phyloP scores from a whole-genome alignment of 1,140 invertebrate genomes.

The Hyposmocoma kahamanoa region DNA sequence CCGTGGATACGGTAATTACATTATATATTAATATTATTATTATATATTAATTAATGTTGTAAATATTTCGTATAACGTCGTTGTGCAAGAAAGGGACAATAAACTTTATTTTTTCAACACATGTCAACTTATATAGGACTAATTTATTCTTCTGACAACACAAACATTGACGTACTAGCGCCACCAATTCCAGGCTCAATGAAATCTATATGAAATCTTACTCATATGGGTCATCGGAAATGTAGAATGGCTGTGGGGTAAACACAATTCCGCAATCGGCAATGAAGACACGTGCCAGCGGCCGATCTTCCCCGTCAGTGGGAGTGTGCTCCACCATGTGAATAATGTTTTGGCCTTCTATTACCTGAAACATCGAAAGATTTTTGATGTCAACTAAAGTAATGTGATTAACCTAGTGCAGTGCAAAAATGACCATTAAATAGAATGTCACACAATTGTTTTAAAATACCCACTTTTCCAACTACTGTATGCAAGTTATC shows the following conservation, averaged over 20 bases:
- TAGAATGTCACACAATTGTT: no score
- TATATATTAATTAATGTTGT: no score
- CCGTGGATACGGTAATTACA: no score
- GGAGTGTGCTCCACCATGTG: slow-evolving; percentile 88
- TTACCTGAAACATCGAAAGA: slow-evolving; percentile 73
- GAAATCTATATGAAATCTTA: no score
- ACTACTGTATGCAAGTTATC: slow-evolving; percentile 95
- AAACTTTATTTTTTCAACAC: no score
- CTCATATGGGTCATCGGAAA: slow-evolving; percentile 83
- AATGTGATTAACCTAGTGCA: slow-evolving; percentile 6
- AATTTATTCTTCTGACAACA: no score
- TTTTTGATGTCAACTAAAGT: slow-evolving; percentile 2
- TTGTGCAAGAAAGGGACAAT: no score
- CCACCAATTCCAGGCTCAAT: no score
- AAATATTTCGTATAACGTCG: no score
- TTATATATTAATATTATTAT: no score
- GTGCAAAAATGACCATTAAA: slow-evolving; percentile 4
- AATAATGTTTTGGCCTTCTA: slow-evolving; percentile 88
- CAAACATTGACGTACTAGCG: no score
- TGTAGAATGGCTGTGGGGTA: slow-evolving; percentile 75
- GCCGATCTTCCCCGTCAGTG: slow-evolving; percentile 84
- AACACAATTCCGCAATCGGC: slow-evolving; percentile 77
- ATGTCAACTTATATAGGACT: no score
- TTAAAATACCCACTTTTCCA: slow-evolving; percentile 82
- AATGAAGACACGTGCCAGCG: slow-evolving; percentile 80